Conservation (phyloP, 2,888 invertebrate genomes). For the Ferrisia virgata region DNA sequence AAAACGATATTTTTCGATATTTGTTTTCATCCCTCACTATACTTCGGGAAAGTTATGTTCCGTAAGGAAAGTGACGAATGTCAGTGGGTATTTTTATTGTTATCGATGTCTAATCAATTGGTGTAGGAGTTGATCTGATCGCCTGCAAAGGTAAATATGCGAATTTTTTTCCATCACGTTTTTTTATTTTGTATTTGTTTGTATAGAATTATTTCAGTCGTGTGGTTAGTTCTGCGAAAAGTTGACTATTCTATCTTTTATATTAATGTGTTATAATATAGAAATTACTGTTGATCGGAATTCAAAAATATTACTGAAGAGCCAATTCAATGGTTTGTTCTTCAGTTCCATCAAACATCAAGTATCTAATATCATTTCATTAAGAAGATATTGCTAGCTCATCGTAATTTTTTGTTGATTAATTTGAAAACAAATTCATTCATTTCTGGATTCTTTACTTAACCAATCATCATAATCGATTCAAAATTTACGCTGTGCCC, state of each 20-base stretch:
- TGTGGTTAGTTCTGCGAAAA: too few species aligned
- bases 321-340: too few species aligned
- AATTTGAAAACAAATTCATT: neutral
- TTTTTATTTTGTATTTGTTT: too few species aligned
- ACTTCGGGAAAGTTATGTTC: neutral
- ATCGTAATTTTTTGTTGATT: neutral
- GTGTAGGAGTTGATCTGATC: neutral
- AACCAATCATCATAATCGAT: neutral
- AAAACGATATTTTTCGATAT: neutral
- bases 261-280: too few species aligned
- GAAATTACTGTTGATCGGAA: too few species aligned
- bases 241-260: too few species aligned
- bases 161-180: neutral
- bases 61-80: neutral
- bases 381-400: neutral
- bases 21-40: neutral
- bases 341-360: neutral
- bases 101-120: conserved; percentile 5
- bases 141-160: neutral
- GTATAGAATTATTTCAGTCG: too few species aligned
- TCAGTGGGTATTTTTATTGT: neutral
- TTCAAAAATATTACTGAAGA: too few species aligned
- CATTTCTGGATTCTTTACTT: neutral
- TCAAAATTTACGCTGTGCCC: neutral
- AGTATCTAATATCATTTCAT: neutral